phyloP scores from a whole-genome alignment of 2,888 invertebrate genomes.

The Hartigia nigra region DNA sequence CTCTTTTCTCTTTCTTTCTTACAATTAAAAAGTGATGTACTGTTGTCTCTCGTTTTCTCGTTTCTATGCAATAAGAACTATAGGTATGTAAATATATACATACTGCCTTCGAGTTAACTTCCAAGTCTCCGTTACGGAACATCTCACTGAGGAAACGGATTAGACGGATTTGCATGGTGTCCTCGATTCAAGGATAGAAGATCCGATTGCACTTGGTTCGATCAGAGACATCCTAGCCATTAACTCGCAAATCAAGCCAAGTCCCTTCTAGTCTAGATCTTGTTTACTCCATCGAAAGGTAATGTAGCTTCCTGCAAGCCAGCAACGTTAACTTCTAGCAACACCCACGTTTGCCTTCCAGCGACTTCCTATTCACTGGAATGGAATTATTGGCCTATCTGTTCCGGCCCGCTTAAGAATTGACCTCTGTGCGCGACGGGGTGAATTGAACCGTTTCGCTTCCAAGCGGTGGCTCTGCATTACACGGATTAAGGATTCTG shows the following conservation, averaged over 20 bases:
- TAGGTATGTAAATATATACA: background rate
- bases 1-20: slow-evolving; percentile 21
- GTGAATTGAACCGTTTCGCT: slow-evolving; percentile 28
- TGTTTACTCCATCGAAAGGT: slow-evolving; percentile 13
- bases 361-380: slow-evolving; percentile 9
- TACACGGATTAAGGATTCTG: slow-evolving; percentile 26
- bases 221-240: background rate
- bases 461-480: slow-evolving; percentile 14
- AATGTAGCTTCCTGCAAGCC: background rate
- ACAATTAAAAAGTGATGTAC: slow-evolving; percentile 51
- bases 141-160: background rate
- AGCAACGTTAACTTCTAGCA: slow-evolving; percentile 19
- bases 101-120: background rate
- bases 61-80: background rate
- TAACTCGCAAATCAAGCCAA: slow-evolving; percentile 7
- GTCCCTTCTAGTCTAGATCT: background rate
- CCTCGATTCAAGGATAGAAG: background rate
- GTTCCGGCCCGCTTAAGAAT: slow-evolving; percentile 24
- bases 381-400: slow-evolving; percentile 23
- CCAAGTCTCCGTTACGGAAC: background rate
- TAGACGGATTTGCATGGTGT: background rate
- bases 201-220: background rate
- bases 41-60: slow-evolving; percentile 32
- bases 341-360: slow-evolving; percentile 17
- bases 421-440: slow-evolving; percentile 25